Evolutionary conservation across 2,113 vertebrate genomes (phyloP), one percentile per base, ranked within the genome.

Genomic region (rabbit (Oryctolagus cuniculus)): DNA sequence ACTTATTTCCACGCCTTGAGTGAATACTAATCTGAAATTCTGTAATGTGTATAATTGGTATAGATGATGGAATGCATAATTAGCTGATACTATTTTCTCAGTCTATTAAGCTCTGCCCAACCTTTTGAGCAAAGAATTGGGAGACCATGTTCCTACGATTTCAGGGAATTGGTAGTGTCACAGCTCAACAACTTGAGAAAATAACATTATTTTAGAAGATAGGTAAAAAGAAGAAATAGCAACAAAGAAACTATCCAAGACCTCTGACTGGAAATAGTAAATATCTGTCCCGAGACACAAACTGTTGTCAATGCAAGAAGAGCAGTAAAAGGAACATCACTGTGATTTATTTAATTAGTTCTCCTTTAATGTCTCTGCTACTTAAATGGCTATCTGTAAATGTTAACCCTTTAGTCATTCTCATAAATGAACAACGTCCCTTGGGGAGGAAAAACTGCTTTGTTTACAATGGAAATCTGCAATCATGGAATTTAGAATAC

Each of bases 171-270:
- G 61, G 51, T 95, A 93, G 3, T 29, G 25, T 96, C 84, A 92
- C 67, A 88, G 87, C 25, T 80, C 74, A 96, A 95, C 87, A 96
- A 79, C 77, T 96, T 95, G 77, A 96, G 88, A 96, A 97, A 96
- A 96, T 92, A 96, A 79, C 78, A 90, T 96, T 95, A 80, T 94
- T 96, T 96, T 89, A 88, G 69, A 90, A 2, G 5, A 10, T 22
- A 89, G 77, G 67, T 84, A 87, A 96, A 72, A 82, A 90, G 31
- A 95, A 86, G 34, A 94, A 96, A 89, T 19, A 34, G 31, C 38
- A 90, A 93, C 67, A 78, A 87, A 85, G 55, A 87, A 74, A 38
- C 22, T 15, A 51, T 79, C 27, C 12, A 61, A 81, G 36, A 9
- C 4, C 63, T 92, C 81, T 74, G 87, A 82, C 17, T 90, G 49